Conservation (phyloP, 1,140 invertebrate genomes). For the Drosophila mayri region DNA sequence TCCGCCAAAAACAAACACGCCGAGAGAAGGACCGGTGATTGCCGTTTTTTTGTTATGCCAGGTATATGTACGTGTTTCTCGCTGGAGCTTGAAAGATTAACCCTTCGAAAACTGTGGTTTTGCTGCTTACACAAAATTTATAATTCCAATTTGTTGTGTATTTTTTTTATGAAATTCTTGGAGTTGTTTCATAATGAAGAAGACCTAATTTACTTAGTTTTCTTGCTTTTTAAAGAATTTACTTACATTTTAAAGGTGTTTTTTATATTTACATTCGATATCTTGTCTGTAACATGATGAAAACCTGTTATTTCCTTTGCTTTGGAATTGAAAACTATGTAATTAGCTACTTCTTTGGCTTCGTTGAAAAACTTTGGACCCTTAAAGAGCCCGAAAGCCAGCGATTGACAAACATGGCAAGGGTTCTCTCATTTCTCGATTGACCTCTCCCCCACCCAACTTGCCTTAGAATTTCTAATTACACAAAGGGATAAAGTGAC, state of each 20-base stretch:
- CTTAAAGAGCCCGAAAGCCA: constrained; percentile 39
- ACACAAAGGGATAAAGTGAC: constrained; percentile 62
- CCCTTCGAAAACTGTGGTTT: constrained; percentile 20
- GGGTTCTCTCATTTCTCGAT: background rate
- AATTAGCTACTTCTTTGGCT: constrained; percentile 13
- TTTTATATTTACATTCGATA: background rate
- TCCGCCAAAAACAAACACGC: constrained; percentile 34
- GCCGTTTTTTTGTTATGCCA: constrained; percentile 22
- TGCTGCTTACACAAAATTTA: background rate
- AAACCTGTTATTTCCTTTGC: constrained; percentile 2
- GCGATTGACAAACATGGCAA: constrained; percentile 29
- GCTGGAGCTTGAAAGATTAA: constrained; percentile 28
- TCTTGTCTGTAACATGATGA: background rate
- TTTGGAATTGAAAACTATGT: background rate
- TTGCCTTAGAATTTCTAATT: constrained; percentile 69
- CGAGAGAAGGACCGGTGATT: constrained; percentile 20
- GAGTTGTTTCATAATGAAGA: background rate
- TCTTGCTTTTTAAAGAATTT: background rate
- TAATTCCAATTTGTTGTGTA: background rate
- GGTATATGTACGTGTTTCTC: constrained; percentile 29
- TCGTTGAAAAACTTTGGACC: constrained; percentile 2
- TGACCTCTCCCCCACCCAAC: constrained; percentile 6
- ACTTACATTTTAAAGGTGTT: background rate
- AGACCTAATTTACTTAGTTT: background rate
- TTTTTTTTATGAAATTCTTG: background rate